Evolutionary conservation across 2,888 invertebrate species (phyloP).

Genomic region (Urechis unicinctus): DNA sequence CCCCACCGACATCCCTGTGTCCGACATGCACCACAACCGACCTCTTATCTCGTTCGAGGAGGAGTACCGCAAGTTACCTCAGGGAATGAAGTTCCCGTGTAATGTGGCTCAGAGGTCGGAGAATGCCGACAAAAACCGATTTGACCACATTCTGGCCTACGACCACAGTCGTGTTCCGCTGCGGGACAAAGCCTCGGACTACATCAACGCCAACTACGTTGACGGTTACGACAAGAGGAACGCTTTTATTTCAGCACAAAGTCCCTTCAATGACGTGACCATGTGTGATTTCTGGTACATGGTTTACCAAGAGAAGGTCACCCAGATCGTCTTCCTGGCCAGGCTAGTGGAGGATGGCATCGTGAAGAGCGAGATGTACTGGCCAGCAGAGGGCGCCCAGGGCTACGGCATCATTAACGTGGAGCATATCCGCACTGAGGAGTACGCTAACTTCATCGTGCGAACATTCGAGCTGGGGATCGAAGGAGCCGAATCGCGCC

Average conservation of each 20-base stretch:
- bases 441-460: slow-evolving; percentile 80
- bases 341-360: slow-evolving; percentile 52
- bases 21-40: slow-evolving; percentile 13
- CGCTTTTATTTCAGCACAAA: slow-evolving; percentile 55
- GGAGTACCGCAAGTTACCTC: slow-evolving; percentile 40
- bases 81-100: slow-evolving; percentile 24
- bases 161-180: slow-evolving; percentile 42
- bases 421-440: slow-evolving; percentile 79
- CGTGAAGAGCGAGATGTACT: slow-evolving; percentile 85
- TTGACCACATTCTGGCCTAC: slow-evolving; percentile 44
- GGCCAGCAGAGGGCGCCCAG: slow-evolving; percentile 64
- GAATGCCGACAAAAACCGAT: slow-evolving; percentile 38
- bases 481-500: not conserved
- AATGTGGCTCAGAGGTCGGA: slow-evolving; percentile 25
- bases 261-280: slow-evolving; percentile 45
- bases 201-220: slow-evolving; percentile 41
- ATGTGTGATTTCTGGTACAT: slow-evolving; percentile 55
- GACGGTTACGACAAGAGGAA: slow-evolving; percentile 49
- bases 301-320: slow-evolving; percentile 51
- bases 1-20: slow-evolving; percentile 17
- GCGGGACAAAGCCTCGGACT: slow-evolving; percentile 25
- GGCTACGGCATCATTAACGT: slow-evolving; percentile 81
- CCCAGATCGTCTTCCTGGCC: slow-evolving; percentile 53
- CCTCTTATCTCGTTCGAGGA: slow-evolving; percentile 30
- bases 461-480: slow-evolving; percentile 24